Conservation (phyloP, 2,888 invertebrate species). For the Parnassius orleans region DNA sequence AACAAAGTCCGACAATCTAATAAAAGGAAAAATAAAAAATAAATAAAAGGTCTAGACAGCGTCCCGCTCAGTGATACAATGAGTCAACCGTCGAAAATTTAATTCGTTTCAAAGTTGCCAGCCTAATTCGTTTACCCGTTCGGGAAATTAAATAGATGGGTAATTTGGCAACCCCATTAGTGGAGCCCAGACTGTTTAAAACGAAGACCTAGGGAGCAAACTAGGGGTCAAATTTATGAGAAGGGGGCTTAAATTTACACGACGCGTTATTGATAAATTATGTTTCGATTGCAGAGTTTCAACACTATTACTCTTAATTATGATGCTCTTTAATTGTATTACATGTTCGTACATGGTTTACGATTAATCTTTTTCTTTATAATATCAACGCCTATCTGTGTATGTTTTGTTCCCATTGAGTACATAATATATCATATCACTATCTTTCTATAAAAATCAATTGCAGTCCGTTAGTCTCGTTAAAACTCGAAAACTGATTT, state of each 20-base stretch:
- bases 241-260: constrained; percentile 51
- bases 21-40: constrained; percentile 38
- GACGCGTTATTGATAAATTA: constrained; percentile 35
- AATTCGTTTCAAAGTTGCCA: constrained; percentile 76
- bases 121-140: constrained; percentile 78
- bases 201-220: constrained; percentile 56
- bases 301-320: background rate
- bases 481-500: too few species aligned
- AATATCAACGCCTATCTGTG: too few species aligned
- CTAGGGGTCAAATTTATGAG: constrained; percentile 65
- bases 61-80: constrained; percentile 39
- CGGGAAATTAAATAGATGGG: constrained; percentile 80
- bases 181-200: constrained; percentile 50
- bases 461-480: too few species aligned
- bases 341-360: background rate
- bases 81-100: constrained; percentile 72
- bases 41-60: constrained; percentile 30
- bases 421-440: too few species aligned
- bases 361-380: background rate
- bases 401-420: too few species aligned
- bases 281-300: constrained; percentile 14
- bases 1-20: constrained; percentile 41
- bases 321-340: background rate
- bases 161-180: constrained; percentile 77
- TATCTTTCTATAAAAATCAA: too few species aligned